Percentiles rank a stretch among this genome's conserved stretches.
Conservation (phyloP, 2,888 invertebrate genomes). For the Polydrusus tereticollis region DNA sequence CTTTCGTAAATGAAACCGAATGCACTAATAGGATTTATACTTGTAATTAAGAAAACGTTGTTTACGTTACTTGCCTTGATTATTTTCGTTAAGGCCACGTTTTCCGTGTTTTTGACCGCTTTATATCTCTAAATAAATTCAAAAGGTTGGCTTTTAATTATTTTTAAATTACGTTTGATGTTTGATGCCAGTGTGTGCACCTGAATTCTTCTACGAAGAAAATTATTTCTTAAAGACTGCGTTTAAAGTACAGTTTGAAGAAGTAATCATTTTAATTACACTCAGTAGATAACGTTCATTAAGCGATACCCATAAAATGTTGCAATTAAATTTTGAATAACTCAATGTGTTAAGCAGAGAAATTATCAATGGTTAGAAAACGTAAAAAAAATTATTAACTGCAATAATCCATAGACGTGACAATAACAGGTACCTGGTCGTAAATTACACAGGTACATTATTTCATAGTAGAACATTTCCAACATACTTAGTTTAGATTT, state of each 20-base stretch:
- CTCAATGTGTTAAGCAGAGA: too few species aligned
- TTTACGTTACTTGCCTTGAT: constrained; percentile 43
- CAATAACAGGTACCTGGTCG: too few species aligned
- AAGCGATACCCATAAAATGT: too few species aligned
- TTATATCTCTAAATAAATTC: constrained; percentile 31
- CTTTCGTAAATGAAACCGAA: constrained; percentile 30
- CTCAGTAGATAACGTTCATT: too few species aligned
- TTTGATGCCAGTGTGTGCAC: background rate
- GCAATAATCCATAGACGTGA: too few species aligned
- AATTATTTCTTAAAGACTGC: background rate
- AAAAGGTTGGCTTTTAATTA: constrained; percentile 39
- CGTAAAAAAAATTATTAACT: too few species aligned
- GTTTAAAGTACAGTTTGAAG: background rate
- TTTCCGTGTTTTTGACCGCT: constrained; percentile 47
- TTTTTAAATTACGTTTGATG: constrained; percentile 41
- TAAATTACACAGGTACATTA: too few species aligned
- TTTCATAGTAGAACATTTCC: too few species aligned
- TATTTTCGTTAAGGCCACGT: constrained; percentile 50
- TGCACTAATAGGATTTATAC: constrained; percentile 48
- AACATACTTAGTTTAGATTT: too few species aligned
- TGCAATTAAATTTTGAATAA: too few species aligned
- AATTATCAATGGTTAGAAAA: too few species aligned
- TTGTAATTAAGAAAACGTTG: constrained; percentile 46
- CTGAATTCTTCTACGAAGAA: background rate
- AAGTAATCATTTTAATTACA: too few species aligned